Conservation (phyloP, 2,888 invertebrate genomes). For the Noctua pronuba region DNA sequence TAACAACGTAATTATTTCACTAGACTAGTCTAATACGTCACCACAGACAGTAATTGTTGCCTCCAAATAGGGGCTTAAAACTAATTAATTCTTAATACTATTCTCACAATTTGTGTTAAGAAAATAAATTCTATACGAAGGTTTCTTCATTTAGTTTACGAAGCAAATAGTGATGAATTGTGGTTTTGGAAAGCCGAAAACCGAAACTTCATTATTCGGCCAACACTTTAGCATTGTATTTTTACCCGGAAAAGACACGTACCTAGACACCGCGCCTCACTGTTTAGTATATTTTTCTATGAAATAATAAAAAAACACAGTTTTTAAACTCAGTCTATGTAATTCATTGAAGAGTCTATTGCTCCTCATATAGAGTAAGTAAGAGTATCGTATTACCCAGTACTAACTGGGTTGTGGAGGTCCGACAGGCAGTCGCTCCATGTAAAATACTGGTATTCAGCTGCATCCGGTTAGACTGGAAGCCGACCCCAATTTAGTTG, state of each 20-base stretch:
- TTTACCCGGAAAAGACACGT: background rate
- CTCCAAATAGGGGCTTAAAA: constrained; percentile 45
- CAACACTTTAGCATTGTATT: background rate
- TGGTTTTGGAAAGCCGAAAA: constrained; percentile 23
- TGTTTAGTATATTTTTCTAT: background rate
- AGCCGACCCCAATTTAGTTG: no score
- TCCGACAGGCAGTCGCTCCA: no score
- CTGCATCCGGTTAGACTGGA: no score
- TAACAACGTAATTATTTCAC: constrained; percentile 53
- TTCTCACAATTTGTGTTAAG: constrained; percentile 21
- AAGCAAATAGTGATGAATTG: constrained; percentile 20
- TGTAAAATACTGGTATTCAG: no score
- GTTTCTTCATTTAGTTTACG: constrained; percentile 24
- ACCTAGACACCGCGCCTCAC: background rate
- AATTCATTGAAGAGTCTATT: background rate
- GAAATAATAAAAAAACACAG: background rate
- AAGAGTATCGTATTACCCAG: no score
- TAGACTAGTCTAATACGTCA: constrained; percentile 40
- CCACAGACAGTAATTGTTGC: constrained; percentile 45
- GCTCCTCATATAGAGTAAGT: no score
- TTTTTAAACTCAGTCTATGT: background rate
- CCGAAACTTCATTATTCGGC: background rate
- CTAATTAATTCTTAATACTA: constrained; percentile 59
- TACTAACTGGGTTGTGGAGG: no score
- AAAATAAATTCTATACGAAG: constrained; percentile 48